phyloP scores from a whole-genome alignment of 2,113 vertebrate genomes.

The Tichodroma muraria region DNA sequence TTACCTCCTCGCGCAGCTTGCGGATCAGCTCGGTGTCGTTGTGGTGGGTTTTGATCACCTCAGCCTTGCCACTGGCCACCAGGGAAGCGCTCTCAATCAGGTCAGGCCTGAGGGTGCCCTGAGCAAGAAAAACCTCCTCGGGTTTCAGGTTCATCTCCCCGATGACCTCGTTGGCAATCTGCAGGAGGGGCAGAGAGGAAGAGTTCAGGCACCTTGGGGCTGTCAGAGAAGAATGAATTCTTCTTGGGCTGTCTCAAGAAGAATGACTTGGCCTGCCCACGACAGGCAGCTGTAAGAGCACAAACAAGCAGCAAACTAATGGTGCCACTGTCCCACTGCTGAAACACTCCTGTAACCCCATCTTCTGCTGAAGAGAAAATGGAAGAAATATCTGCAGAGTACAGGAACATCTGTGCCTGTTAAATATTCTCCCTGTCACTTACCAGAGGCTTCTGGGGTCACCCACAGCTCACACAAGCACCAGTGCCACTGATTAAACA shows the following conservation, averaged over 20 bases:
- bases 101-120: slow-evolving; percentile 94
- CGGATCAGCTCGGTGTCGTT: slow-evolving; percentile 98
- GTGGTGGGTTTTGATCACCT: slow-evolving; percentile 98
- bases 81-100: slow-evolving; percentile 95
- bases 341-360: background rate
- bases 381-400: background rate
- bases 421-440: background rate
- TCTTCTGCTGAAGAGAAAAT: background rate
- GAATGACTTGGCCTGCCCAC: accelerated
- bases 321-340: background rate
- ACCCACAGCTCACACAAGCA: background rate
- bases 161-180: slow-evolving; percentile 98
- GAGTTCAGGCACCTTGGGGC: accelerated
- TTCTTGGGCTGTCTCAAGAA: background rate
- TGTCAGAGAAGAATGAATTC: too few species aligned
- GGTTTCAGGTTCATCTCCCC: slow-evolving; percentile 98
- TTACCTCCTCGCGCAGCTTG: slow-evolving; percentile 93
- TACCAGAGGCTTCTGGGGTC: background rate
- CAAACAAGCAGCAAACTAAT: background rate
- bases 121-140: slow-evolving; percentile 93
- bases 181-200: background rate
- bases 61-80: slow-evolving; percentile 92
- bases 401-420: background rate
- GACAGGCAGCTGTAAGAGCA: background rate
- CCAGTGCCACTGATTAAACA: background rate